Conservation (phyloP, 2,888 invertebrate genomes). For the Rotaria macrura region DNA sequence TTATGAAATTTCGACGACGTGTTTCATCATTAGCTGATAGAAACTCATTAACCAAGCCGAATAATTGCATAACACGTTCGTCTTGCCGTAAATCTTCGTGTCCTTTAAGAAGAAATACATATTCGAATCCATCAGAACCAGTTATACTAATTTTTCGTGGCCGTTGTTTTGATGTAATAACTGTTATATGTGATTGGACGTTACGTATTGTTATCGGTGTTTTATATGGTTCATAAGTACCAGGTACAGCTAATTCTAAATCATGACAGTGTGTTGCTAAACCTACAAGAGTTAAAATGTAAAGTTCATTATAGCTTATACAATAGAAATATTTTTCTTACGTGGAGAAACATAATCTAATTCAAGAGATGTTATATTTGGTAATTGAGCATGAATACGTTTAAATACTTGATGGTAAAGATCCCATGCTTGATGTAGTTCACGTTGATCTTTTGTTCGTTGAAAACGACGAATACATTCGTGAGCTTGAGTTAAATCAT, state of each 20-base stretch:
- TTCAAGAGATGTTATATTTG: constrained; percentile 50
- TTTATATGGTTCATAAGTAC: constrained; percentile 86
- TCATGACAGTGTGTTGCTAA: constrained; percentile 62
- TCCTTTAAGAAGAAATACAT: constrained; percentile 93
- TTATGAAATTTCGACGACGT: constrained; percentile 72
- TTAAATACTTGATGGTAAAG: constrained; percentile 64
- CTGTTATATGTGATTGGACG: constrained; percentile 79
- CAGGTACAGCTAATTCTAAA: constrained; percentile 89
- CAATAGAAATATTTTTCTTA: constrained; percentile 52
- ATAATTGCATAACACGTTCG: constrained; percentile 95
- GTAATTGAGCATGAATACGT: constrained; percentile 31
- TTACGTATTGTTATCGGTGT: constrained; percentile 65
- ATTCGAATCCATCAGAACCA: constrained; percentile 89
- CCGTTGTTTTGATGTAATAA: constrained; percentile 92
- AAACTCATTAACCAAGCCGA: constrained; percentile 85
- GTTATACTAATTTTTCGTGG: constrained; percentile 82
- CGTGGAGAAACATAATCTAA: constrained; percentile 86
- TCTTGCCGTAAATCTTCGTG: constrained; percentile 97
- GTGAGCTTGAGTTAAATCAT: constrained; percentile 82
- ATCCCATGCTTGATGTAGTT: constrained; percentile 96
- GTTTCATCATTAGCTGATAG: constrained; percentile 89
- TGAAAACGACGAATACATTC: constrained; percentile 85
- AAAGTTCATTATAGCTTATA: too few relatives aligned
- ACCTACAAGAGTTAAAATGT: background rate
- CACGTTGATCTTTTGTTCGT: constrained; percentile 71